Evolutionary conservation across 1,140 invertebrate species (phyloP).

Genomic region (Augochlora pura): DNA sequence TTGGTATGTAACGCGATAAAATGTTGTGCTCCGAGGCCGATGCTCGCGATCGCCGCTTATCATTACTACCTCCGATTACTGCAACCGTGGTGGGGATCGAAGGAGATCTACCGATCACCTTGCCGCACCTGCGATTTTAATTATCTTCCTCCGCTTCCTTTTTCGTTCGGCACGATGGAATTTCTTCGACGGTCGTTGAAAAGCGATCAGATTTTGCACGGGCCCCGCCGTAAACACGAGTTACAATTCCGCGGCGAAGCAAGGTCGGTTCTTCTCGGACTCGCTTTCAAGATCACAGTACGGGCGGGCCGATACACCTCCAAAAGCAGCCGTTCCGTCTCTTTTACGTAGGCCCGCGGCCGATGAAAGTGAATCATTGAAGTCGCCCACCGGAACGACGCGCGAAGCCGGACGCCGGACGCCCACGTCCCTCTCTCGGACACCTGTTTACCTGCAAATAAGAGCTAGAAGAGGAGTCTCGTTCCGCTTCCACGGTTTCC

Average conservation of each 20-base stretch:
- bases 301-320: neutral
- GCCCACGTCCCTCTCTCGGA: slow-evolving; percentile 23
- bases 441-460: slow-evolving; percentile 37
- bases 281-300: slow-evolving; percentile 10
- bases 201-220: neutral
- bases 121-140: slow-evolving; percentile 25
- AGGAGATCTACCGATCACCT: slow-evolving; percentile 18
- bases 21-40: no score
- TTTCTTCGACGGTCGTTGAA: neutral
- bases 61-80: neutral
- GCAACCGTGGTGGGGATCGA: neutral
- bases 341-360: neutral
- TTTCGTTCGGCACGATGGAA: neutral
- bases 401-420: neutral
- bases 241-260: neutral
- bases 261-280: neutral
- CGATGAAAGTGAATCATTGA: slow-evolving; percentile 39
- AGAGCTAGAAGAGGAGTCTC: slow-evolving; percentile 9
- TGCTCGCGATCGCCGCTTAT: neutral
- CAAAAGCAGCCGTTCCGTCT: neutral
- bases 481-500: slow-evolving; percentile 35
- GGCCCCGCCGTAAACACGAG: neutral
- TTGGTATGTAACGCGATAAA: no score
- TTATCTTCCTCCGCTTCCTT: neutral
- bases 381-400: slow-evolving; percentile 31